Evolutionary conservation across 2,888 invertebrate species (phyloP), one percentile per base, ranked within the genome.

Genomic region (Hypsopygia costalis): DNA sequence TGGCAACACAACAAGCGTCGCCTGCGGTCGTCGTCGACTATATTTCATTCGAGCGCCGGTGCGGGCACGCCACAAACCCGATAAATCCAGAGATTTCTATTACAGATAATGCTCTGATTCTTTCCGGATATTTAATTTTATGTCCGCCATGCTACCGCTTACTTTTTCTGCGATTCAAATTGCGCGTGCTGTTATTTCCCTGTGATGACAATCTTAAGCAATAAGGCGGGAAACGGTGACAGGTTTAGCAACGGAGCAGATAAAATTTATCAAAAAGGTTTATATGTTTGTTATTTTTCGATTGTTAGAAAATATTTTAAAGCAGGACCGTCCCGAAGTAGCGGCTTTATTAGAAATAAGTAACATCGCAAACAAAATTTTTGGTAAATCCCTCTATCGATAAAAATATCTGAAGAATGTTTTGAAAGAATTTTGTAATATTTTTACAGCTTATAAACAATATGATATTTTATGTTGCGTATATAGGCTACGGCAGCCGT

Each of bases 21-120:
- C 61, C 51, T 56, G 57, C 61, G 65, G 62, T 62, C 58, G 67
- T 62, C 58, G 67, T 16, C 66, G 77, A 72, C 78, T 78, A 81
- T 81, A 82, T 81, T 81, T 81, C 81, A 81, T 81, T 72, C 67
- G 65, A 60, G 62, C 71, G 53, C 73, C 11, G 31, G 16, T 16
- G 22, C 34, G 11, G 70, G 71, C 58, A 68, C 68, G 63, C 80
- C 74, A 65, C 79, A 71, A 71, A 72, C 66, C 71, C 83, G 81
- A 85, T 85, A 85, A 85, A 83, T 85, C 78, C 80, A 71, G 65
- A 80, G 85, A 85, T 85, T 83, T 77, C 82, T 83, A 85, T 85
- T 85, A 82, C 82, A 85, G 85, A 85, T 85, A 81, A 70, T 70
- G 70, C 68, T 62, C 66, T 76, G 78, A 80, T 79, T 82, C 81